These are phyloP conservation scores for Leucopsar rothschildi DNA, from an alignment of 2,113 vertebrate species.

Conservation along the genomic window DNA sequence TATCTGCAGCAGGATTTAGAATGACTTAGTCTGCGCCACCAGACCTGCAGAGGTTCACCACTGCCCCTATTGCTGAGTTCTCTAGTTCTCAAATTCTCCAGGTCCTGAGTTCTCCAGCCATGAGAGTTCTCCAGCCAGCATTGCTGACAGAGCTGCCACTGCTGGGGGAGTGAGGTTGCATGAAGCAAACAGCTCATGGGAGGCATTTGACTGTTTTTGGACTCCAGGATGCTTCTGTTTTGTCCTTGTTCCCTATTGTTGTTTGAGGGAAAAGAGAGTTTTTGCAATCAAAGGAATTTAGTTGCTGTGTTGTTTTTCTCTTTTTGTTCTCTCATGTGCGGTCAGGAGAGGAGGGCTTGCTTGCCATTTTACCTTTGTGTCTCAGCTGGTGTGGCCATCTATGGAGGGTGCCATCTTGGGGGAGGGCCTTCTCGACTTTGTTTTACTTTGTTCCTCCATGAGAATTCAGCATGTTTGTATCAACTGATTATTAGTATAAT, in stretches of 20 bases:
- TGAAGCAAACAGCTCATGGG: not conserved
- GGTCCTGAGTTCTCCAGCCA: not conserved
- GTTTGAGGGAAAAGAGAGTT: not conserved
- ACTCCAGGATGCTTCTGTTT: not conserved
- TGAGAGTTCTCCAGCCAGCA: not conserved
- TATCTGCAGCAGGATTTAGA: not conserved
- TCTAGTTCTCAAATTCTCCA: not conserved
- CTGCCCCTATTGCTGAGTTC: not conserved
- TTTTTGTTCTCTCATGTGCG: not conserved
- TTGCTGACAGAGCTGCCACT: not conserved
- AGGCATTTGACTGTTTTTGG: not conserved
- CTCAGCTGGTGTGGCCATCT: not conserved
- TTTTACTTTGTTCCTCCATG: not conserved
- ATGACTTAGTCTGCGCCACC: no score
- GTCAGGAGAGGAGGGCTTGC: fast-evolving
- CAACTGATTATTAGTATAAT: not conserved
- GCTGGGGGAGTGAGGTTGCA: not conserved
- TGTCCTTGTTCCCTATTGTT: not conserved
- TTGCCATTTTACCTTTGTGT: not conserved
- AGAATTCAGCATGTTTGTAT: not conserved
- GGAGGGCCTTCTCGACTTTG: not conserved
- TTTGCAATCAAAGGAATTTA: not conserved
- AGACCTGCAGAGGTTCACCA: not conserved
- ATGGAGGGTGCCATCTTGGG: not conserved
- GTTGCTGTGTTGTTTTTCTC: not conserved